Evolutionary conservation across 1,140 invertebrate species (phyloP), one percentile per base, ranked within the genome.

Genomic region (Himalopsyche phryganea): DNA sequence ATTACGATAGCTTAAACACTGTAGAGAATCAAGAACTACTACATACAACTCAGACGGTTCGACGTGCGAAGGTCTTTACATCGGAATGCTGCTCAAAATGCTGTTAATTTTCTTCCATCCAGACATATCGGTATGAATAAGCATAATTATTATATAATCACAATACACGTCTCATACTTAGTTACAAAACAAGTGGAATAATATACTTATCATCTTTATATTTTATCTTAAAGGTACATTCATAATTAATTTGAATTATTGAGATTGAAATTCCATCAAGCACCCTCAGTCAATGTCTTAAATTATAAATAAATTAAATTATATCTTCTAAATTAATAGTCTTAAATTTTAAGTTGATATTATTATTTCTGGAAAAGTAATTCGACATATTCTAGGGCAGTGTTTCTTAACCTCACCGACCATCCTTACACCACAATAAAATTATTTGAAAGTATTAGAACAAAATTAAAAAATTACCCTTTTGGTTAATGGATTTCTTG

Each of bases 61-160:
- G 58, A 41, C 57, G 62, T 17, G 47, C 58, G 2, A n/a, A 28
- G 58, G 50, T 64, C 62, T 11, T 36, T 64, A 4, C 62, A 64
- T 38, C 18, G 58, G 36, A 64, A 60, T 58, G 58, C 53, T 10
- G 20, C 50, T 14, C 50, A 55, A 49, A 50, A 58, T 45, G 52
- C 53, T 11, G 33, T 58, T 7, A 58, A 52, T 18, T 56, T 53
- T 38, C 32, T 64, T 11, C 62, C 62, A n/a, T 64, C 62, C 2
- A 47, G 62, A 15, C 57, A 50, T 38, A 51, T 57, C 41, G 47
- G 41, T n/a, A n/a, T n/a, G n/a, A n/a, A n/a, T n/a, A n/a, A n/a
- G n/a, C n/a, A n/a, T n/a, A n/a, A n/a, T n/a, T n/a, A n/a, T n/a
- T n/a, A n/a, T n/a, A n/a, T n/a, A n/a, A n/a, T n/a, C n/a, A n/a